Evolutionary conservation across 2,113 vertebrate species (phyloP).

Genomic region (Coreoperca whiteheadi): DNA sequence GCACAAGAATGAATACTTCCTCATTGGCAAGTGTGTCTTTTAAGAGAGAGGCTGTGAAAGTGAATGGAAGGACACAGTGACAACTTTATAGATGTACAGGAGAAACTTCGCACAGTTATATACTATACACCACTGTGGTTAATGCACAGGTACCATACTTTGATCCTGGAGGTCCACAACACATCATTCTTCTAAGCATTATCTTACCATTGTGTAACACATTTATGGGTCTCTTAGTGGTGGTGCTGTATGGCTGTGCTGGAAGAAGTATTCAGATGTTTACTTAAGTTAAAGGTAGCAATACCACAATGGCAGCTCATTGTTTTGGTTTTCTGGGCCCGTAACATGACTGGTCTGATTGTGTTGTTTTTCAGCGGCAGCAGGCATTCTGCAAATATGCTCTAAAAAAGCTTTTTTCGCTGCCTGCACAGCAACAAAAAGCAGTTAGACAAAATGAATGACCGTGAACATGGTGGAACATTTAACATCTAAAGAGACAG

Average conservation of each 20-base stretch:
- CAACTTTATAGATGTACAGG: neutral
- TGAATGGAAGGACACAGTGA: neutral
- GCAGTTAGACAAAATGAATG: neutral
- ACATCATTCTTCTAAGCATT: slow-evolving; percentile 2
- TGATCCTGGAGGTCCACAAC: neutral
- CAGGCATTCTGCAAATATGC: neutral
- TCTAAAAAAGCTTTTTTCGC: neutral
- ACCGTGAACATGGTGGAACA: neutral
- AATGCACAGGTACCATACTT: neutral
- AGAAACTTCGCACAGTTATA: neutral
- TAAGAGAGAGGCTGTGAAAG: slow-evolving; percentile 16
- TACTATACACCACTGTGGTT: neutral
- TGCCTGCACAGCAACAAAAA: neutral
- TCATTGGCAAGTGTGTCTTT: slow-evolving; percentile 36
- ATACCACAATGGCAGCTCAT: neutral
- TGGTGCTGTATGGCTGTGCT: neutral
- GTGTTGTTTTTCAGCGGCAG: neutral
- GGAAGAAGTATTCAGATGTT: neutral
- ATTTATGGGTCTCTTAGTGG: neutral
- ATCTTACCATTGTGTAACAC: neutral
- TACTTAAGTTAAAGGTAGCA: neutral
- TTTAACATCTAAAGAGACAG: neutral
- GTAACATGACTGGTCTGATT: neutral
- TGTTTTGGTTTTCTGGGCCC: neutral
- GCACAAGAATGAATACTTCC: slow-evolving; percentile 54